A percentile compares a stretch with the other conserved stretches of the same genome.
Evolutionary conservation across 1,140 invertebrate species (phyloP).

Genomic region (Aphaenogaster ashmeadi): DNA sequence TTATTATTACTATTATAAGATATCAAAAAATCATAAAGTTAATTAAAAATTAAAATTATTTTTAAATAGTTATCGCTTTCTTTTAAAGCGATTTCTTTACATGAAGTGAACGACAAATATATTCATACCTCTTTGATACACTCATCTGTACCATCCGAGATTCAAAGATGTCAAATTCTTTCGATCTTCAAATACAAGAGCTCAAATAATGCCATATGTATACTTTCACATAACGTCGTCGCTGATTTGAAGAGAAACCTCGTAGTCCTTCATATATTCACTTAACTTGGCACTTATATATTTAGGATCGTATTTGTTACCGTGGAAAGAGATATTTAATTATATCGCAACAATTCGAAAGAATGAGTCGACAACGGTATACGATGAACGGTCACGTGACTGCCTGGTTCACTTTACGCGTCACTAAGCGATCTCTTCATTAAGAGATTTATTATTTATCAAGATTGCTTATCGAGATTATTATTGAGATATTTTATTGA

Average conservation of each 20-base stretch:
- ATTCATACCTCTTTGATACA: constrained; percentile 60
- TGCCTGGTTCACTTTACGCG: not conserved
- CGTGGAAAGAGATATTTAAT: not conserved
- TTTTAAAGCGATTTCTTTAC: not conserved
- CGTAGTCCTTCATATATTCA: not conserved
- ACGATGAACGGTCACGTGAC: not conserved
- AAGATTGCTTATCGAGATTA: not conserved
- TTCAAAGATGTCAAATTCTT: constrained; percentile 40
- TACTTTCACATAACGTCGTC: constrained; percentile 38
- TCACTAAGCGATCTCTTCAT: not conserved
- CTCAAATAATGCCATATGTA: constrained; percentile 55
- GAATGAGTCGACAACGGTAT: not conserved
- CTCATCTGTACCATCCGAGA: constrained; percentile 66
- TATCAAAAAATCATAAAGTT: not conserved
- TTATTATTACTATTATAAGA: not conserved
- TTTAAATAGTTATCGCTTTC: not conserved
- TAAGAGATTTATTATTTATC: not conserved
- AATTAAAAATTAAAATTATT: constrained; percentile 8
- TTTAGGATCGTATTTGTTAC: constrained; percentile 11
- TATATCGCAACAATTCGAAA: not conserved
- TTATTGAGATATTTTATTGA: not conserved
- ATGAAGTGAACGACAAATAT: not conserved
- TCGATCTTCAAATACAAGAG: constrained; percentile 32
- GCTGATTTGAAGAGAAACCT: not conserved
- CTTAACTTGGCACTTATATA: constrained; percentile 2